Evolutionary conservation across 2,797 vertebrate species (phyloP).

Genomic region (Acipenser oxyrinchus): DNA sequence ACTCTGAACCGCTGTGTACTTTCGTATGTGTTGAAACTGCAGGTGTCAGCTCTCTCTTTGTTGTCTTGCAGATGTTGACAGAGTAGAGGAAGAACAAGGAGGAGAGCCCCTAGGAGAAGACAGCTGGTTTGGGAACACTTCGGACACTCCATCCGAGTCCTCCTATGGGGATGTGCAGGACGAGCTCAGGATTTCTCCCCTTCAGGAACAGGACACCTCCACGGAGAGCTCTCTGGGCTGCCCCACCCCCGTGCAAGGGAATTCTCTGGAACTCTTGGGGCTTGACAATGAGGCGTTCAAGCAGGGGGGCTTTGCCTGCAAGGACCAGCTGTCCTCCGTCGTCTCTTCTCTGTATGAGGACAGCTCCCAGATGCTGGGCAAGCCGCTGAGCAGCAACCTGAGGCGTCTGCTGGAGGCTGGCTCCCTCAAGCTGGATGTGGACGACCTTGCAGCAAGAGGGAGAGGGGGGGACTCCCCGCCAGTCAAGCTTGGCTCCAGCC

Average conservation of each 20-base stretch:
- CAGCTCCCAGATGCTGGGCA: slow-evolving; percentile 72
- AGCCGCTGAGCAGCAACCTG: slow-evolving; percentile 92
- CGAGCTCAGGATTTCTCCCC: slow-evolving; percentile 66
- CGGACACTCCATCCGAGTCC: slow-evolving; percentile 75
- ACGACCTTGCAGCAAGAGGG: slow-evolving; percentile 60
- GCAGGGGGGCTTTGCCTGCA: slow-evolving; percentile 64
- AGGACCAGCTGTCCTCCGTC: slow-evolving; percentile 84
- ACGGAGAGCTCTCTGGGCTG: slow-evolving; percentile 85
- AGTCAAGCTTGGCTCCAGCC: slow-evolving; percentile 59
- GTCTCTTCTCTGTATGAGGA: slow-evolving; percentile 83
- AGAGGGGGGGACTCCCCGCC: slow-evolving; percentile 71
- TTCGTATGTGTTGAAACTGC: slow-evolving; percentile 14
- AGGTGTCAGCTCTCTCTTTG: slow-evolving; percentile 10
- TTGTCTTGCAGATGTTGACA: slow-evolving; percentile 77
- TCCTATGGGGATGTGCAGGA: slow-evolving; percentile 90
- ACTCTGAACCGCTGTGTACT: not conserved
- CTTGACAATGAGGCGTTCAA: slow-evolving; percentile 66
- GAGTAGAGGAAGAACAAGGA: slow-evolving; percentile 82
- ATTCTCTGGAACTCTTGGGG: slow-evolving; percentile 76
- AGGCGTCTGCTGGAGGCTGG: slow-evolving; percentile 90
- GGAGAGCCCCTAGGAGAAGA: slow-evolving; percentile 83
- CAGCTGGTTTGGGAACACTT: slow-evolving; percentile 88
- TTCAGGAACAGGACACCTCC: slow-evolving; percentile 73
- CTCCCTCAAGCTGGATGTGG: slow-evolving; percentile 78
- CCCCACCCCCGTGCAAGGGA: slow-evolving; percentile 77